Evolutionary conservation across 2,797 vertebrate species (phyloP), one percentile per base, ranked within the genome.

Genomic region (Moxostoma hubbsi): DNA sequence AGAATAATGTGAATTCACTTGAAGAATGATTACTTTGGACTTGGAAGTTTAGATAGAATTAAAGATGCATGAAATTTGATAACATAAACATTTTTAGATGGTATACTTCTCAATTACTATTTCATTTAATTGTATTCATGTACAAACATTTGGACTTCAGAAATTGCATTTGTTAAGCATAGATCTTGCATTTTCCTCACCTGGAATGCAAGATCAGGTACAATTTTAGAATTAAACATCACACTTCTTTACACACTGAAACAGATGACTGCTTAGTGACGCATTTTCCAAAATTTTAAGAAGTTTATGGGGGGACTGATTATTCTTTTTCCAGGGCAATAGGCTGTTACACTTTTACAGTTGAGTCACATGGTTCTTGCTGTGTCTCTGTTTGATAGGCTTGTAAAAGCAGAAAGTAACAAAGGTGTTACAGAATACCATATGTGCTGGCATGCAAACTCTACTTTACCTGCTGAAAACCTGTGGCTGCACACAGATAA

Each of bases 301-400:
- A 70, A 64, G 59, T 15, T 73, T 70, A 64, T 53, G 47, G 59
- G 70, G 70, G 58, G 63, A n/a, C 36, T 66, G 16, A 46, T 55
- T 46, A 7, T 63, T 47, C 63, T 59, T 74, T 81, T 57, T 59
- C 24, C 45, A 9, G 13, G 10, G 55, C 64, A 74, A 82, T 71
- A 62, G 53, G 64, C 73, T 67, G 70, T 78, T 79, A 83, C 79
- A 73, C 67, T 54, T 81, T 76, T 85, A 81, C 24, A 50, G 54
- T 59, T 45, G 57, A 58, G 24, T 78, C 81, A 65, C 51, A 36
- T 49, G 45, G 51, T 16, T 62, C 76, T 78, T 6, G 45, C 71
- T 61, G 65, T 73, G 54, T 70, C 65, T 69, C 46, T 49, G 80
- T 73, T 82, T 73, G 63, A 84, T 65, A 57, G 49, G 72, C 80